A percentile compares a stretch with the other conserved stretches of the same genome.
phyloP scores from a whole-genome alignment of 2,888 invertebrate genomes.

The Acanthosoma haemorrhoidale region DNA sequence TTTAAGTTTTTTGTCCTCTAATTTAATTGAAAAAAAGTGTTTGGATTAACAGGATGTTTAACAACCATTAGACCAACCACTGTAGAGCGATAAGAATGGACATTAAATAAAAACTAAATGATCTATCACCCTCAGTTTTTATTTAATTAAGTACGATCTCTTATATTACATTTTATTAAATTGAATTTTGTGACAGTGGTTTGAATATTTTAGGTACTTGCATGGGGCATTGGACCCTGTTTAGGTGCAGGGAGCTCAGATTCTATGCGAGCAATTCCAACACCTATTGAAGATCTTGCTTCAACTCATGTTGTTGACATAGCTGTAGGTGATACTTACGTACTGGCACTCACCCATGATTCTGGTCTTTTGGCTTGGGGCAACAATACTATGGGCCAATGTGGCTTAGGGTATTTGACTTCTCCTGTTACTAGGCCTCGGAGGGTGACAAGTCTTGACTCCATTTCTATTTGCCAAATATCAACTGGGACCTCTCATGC shows the following conservation, averaged over 20 bases:
- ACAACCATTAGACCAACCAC: too few species aligned
- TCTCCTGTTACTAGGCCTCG: slow-evolving; percentile 55
- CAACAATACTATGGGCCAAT: slow-evolving; percentile 61
- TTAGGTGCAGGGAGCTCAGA: slow-evolving; percentile 56
- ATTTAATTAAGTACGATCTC: too few species aligned
- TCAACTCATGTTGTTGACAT: slow-evolving; percentile 54
- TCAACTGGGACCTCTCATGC: slow-evolving; percentile 62
- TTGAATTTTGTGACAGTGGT: not conserved
- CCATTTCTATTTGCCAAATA: slow-evolving; percentile 54
- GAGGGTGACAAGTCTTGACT: slow-evolving; percentile 54
- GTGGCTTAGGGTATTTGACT: slow-evolving; percentile 57
- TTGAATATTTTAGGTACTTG: slow-evolving; percentile 54
- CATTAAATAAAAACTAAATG: too few species aligned
- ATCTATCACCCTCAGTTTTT: too few species aligned
- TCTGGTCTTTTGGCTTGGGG: slow-evolving; percentile 48
- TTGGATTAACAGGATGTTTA: too few species aligned
- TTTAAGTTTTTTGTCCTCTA: too few species aligned
- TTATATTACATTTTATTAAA: too few species aligned
- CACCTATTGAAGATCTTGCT: slow-evolving; percentile 52
- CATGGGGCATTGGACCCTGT: slow-evolving; percentile 59
- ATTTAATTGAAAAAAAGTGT: too few species aligned
- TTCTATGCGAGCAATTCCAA: slow-evolving; percentile 51
- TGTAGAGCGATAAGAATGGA: too few species aligned
- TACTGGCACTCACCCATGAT: slow-evolving; percentile 55
- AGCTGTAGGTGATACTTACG: slow-evolving; percentile 58